Evolutionary conservation across 2,888 invertebrate genomes (phyloP).

Genomic region (Eilema sororculum): DNA sequence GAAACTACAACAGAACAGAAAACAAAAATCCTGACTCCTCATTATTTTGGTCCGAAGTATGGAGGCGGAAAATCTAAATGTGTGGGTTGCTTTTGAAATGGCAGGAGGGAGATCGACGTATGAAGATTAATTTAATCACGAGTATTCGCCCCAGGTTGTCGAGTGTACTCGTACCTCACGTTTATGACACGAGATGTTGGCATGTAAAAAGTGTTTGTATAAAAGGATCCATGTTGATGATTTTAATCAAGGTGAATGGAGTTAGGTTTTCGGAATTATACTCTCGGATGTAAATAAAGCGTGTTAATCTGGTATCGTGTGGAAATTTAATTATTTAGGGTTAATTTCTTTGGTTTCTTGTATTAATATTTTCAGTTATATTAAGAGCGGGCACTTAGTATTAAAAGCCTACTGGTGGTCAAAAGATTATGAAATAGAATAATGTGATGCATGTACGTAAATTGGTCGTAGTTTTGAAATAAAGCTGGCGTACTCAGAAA

Average conservation of each 20-base stretch:
- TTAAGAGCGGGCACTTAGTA: background rate
- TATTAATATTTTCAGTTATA: background rate
- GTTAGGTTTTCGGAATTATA: conserved; percentile 19
- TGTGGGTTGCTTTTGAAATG: conserved; percentile 42
- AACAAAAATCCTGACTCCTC: conserved; percentile 43
- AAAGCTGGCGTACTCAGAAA: no score
- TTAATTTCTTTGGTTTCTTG: background rate
- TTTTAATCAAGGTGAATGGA: conserved; percentile 44
- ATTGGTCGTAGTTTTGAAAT: no score
- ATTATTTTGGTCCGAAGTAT: conserved; percentile 42
- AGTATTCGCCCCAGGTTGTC: conserved; percentile 35
- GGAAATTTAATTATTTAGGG: conserved; percentile 8
- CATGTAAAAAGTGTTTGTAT: conserved; percentile 46
- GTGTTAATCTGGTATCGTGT: conserved; percentile 5
- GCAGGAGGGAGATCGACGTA: conserved; percentile 40
- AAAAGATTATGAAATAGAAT: background rate
- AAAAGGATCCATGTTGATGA: conserved; percentile 38
- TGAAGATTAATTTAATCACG: conserved; percentile 51
- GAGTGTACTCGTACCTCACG: conserved; percentile 35
- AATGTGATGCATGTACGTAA: background rate
- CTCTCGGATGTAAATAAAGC: conserved; percentile 7
- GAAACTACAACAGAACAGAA: conserved; percentile 35
- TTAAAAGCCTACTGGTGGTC: background rate
- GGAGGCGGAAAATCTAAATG: conserved; percentile 42
- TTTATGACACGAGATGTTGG: conserved; percentile 42